These are phyloP conservation scores for Chelon labrosus DNA, from an alignment of 2,797 vertebrate species.

Conservation along the genomic window DNA sequence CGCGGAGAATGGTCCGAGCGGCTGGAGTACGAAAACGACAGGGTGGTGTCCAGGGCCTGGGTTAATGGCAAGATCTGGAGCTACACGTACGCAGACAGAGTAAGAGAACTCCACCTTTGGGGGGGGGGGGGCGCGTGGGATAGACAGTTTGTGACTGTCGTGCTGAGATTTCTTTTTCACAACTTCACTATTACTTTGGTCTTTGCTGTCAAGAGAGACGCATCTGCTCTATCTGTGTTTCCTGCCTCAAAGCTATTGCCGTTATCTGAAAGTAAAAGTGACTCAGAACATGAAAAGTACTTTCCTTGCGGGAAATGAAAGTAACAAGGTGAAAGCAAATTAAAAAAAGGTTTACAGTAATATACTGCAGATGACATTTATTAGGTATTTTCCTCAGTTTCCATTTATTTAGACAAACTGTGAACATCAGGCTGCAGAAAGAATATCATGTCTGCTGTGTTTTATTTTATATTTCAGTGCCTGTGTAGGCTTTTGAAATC, in stretches of 20 bases:
- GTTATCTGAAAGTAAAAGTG: slow-evolving; percentile 42
- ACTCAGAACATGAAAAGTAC: background rate
- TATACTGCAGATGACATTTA: background rate
- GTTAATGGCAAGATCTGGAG: slow-evolving; percentile 99
- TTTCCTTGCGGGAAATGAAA: slow-evolving; percentile 14
- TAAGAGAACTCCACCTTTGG: slow-evolving; percentile 62
- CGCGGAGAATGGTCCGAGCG: slow-evolving; percentile 97
- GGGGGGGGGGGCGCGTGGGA: background rate
- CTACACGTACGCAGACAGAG: slow-evolving; percentile 97
- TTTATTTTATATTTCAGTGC: background rate
- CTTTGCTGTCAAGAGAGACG: slow-evolving; percentile 18
- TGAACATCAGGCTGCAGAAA: slow-evolving; percentile 23
- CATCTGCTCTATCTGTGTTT: slow-evolving; percentile 19
- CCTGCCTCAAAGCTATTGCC: slow-evolving; percentile 1
- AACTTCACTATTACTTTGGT: slow-evolving; percentile 5
- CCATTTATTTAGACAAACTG: slow-evolving; percentile 4
- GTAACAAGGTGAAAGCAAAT: slow-evolving; percentile 13
- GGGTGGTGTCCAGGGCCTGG: slow-evolving; percentile 95
- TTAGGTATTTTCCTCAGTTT: slow-evolving; percentile 11
- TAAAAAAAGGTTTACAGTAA: background rate
- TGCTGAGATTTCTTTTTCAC: slow-evolving; percentile 37
- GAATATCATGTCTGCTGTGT: background rate
- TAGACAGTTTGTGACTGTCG: background rate
- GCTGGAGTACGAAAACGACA: slow-evolving; percentile 95
- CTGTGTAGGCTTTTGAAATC: slow-evolving; percentile 25